Evolutionary conservation across 2,113 vertebrate species (phyloP).

Genomic region (Mionectes macconnelli): DNA sequence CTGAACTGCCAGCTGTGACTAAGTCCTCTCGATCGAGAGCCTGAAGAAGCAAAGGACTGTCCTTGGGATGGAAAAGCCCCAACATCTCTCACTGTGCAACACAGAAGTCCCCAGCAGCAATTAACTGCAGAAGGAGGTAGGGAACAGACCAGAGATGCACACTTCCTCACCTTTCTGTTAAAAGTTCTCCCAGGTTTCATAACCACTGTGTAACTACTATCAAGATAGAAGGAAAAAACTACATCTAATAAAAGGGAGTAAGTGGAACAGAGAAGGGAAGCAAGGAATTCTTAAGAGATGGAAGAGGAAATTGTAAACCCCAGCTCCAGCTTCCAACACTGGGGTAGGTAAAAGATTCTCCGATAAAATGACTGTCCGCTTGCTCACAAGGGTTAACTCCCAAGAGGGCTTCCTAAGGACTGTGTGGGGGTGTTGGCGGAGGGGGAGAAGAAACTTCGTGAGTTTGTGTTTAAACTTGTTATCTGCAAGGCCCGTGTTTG

Average conservation of each 20-base stretch:
- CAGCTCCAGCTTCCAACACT: not conserved
- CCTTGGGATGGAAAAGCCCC: not conserved
- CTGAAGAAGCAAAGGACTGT: not conserved
- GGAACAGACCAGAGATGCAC: not conserved
- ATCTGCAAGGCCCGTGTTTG: not conserved
- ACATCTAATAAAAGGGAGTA: not conserved
- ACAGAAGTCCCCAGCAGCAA: not conserved
- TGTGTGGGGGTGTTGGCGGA: not conserved
- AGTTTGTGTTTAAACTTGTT: conserved; percentile 56
- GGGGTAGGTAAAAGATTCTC: not conserved
- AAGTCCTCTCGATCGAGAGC: not conserved
- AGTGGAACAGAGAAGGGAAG: not conserved
- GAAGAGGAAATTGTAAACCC: not conserved
- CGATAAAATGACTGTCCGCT: not conserved
- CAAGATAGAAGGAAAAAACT: not conserved
- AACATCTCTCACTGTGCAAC: not conserved
- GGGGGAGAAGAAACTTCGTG: not conserved
- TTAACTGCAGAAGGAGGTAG: not conserved
- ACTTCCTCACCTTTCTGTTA: not conserved
- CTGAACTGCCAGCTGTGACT: not conserved
- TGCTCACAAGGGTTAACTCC: conserved; percentile 32
- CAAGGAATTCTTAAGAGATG: not conserved
- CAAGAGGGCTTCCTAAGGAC: not conserved
- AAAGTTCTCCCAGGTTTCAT: not conserved
- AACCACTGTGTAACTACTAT: not conserved